Evolutionary conservation across 2,113 vertebrate genomes (phyloP).

Genomic region (Leptobrachium leishanense): DNA sequence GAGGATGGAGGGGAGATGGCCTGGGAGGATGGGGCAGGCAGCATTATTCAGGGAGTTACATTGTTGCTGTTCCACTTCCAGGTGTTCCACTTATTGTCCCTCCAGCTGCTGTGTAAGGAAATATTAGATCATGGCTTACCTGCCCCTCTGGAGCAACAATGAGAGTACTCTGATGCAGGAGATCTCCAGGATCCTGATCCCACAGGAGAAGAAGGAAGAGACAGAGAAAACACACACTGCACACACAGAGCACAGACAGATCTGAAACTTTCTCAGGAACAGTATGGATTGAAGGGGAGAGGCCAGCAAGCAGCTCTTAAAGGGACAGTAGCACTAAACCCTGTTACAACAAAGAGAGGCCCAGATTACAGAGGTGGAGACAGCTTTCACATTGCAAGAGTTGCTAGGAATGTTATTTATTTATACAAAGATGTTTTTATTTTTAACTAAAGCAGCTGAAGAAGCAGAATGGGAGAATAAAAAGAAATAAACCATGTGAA

Average conservation of each 20-base stretch:
- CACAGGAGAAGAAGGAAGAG: background rate
- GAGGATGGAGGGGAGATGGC: too few relatives aligned
- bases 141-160: background rate
- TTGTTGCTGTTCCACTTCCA: background rate
- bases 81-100: background rate
- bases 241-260: conserved; percentile 8
- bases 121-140: background rate
- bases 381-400: too few relatives aligned
- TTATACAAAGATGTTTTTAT: too few relatives aligned
- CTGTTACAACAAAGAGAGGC: too few relatives aligned
- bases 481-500: too few relatives aligned
- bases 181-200: background rate
- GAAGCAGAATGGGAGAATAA: too few relatives aligned
- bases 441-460: too few relatives aligned
- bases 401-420: too few relatives aligned
- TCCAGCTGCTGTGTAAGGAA: background rate
- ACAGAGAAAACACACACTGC: background rate
- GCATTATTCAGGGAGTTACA: too few relatives aligned
- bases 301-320: conserved; percentile 15
- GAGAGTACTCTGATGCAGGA: background rate
- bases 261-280: conserved; percentile 28
- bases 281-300: conserved; percentile 17
- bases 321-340: conserved; percentile 1
- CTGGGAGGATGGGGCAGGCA: too few relatives aligned
- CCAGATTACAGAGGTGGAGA: too few relatives aligned